Conservation (phyloP, 2,888 invertebrate genomes). For the Pyrrhia umbra region DNA sequence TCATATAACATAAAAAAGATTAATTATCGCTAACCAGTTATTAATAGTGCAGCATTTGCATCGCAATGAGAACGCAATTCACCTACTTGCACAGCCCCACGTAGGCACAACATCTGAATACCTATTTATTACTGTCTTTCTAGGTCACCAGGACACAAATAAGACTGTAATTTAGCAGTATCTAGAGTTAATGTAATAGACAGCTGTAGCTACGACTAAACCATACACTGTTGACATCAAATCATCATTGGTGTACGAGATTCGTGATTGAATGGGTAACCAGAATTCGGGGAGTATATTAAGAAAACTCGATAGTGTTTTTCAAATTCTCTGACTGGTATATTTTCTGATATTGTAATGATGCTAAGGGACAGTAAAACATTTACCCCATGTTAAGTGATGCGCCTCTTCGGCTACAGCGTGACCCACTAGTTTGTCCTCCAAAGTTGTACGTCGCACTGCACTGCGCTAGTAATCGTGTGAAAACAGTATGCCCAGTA, state of each 20-base stretch:
- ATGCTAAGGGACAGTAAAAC: no score
- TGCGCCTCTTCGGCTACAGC: not conserved
- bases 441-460: not conserved
- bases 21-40: slow-evolving; percentile 11
- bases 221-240: not conserved
- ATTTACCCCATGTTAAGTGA: no score
- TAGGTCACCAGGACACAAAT: slow-evolving; percentile 42
- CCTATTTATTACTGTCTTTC: slow-evolving; percentile 22
- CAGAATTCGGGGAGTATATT: no score
- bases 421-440: not conserved
- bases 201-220: not conserved
- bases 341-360: no score
- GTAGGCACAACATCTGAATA: slow-evolving; percentile 39
- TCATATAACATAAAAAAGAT: slow-evolving; percentile 2
- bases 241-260: no score
- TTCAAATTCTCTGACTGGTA: no score
- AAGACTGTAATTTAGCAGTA: slow-evolving; percentile 25
- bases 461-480: not conserved
- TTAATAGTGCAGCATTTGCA: slow-evolving; percentile 12
- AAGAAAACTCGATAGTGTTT: no score
- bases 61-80: slow-evolving; percentile 26
- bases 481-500: not conserved
- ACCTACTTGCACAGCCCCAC: slow-evolving; percentile 47
- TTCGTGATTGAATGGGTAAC: no score
- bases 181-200: not conserved